Evolutionary conservation across 1,140 invertebrate genomes (phyloP), one percentile per base, ranked within the genome.

Genomic region (Protaetia brevitarsis): DNA sequence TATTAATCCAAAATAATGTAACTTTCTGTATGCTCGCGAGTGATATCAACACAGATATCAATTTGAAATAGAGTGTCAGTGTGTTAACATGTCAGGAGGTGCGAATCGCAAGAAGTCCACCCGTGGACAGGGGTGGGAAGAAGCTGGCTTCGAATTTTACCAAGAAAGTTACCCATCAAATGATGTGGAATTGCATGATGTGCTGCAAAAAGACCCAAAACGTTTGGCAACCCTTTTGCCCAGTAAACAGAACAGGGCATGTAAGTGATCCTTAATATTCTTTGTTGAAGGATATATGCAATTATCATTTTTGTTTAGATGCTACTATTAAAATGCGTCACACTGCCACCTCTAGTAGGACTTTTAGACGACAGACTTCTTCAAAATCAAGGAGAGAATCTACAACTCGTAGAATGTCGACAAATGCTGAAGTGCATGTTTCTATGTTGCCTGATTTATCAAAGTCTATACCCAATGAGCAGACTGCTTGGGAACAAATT

Each of bases 101-200:
- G 77, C 80, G 57, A 85, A 84, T 71, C 85, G 86, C 69, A 79
- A 83, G 56, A 80, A 80, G 64, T 73, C 79, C 28, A 80, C 81
- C 30, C 78, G 80, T 29, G 82, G 80, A 2, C 83, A 86, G 45
- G 87, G 89, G 3, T 93, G 91, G 91, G 91, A 93, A 80, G 90
- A 92, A 76, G 91, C 91, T 26, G 90, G 90, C 0, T 86, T 85
- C 5, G 91, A 94, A 79, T 94, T 94, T 81, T 93, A 92, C 79
- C 89, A 92, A 75, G 91, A 93, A 78, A 85, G 88, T 72, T 94
- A 92, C 79, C 90, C 90, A 1, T 87, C 84, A 0, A 81, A 82
- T n/a, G 88, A 90, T 69, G 82, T 84, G 28, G 88, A 90, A 69
- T 78, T 86, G 51, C 59, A 61, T 2, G 83, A 85, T 61, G 76